A percentile compares a stretch with the other conserved stretches of the same genome.
These are phyloP conservation scores for Unio delphinus DNA, from an alignment of 2,888 invertebrate genomes.

Conservation along the genomic window DNA sequence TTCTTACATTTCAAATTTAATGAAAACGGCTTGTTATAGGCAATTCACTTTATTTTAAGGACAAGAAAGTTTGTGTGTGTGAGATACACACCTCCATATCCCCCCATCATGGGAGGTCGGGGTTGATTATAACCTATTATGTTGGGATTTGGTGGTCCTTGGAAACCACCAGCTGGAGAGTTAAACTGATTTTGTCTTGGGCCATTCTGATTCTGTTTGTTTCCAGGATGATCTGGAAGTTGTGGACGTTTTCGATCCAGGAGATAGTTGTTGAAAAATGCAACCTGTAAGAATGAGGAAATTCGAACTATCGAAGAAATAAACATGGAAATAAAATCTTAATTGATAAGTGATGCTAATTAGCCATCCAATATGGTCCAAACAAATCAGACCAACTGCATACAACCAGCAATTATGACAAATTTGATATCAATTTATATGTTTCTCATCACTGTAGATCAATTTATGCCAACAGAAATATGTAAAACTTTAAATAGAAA, in stretches of 20 bases:
- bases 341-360: no score
- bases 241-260: conserved; percentile 95
- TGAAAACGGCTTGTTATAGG: no score
- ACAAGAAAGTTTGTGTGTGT: background rate
- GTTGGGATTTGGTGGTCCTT: conserved; percentile 42
- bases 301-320: background rate
- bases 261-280: conserved; percentile 97
- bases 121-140: conserved; percentile 52
- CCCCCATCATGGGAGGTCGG: conserved; percentile 48
- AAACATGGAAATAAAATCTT: background rate
- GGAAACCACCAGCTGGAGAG: conserved; percentile 23
- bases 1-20: no score
- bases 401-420: no score
- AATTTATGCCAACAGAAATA: no score
- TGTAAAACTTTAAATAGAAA: no score
- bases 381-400: no score
- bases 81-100: conserved; percentile 23
- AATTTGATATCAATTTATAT: no score
- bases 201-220: conserved; percentile 64
- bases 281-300: conserved; percentile 74
- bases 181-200: conserved; percentile 30
- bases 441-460: no score
- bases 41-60: no score
- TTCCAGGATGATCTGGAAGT: conserved; percentile 81
- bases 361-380: no score